phyloP scores from a whole-genome alignment of 2,113 vertebrate genomes.

The Engraulis encrasicolus region DNA sequence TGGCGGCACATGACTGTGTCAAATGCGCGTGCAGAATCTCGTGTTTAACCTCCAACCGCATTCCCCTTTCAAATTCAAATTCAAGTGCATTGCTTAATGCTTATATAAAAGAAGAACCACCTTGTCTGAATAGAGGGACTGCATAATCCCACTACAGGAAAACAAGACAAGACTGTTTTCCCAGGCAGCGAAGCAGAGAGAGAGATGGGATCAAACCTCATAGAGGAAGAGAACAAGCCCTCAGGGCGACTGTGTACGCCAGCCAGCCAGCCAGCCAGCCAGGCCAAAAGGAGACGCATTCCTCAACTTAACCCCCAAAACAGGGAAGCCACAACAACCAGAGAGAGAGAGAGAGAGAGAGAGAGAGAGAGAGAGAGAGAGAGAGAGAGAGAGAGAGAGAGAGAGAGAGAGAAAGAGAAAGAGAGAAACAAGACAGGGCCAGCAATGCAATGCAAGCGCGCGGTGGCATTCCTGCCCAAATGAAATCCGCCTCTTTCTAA shows the following conservation, averaged over 20 bases:
- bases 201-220: slow-evolving; percentile 2
- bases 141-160: too few relatives aligned
- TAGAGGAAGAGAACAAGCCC: background rate
- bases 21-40: background rate
- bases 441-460: too few relatives aligned
- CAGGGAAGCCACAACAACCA: slow-evolving; percentile 20
- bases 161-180: background rate
- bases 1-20: too few relatives aligned
- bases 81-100: too few relatives aligned
- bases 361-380: background rate
- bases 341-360: background rate
- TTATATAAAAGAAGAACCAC: background rate
- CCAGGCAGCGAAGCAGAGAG: background rate
- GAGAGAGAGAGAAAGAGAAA: background rate
- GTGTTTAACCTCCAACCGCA: background rate
- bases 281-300: background rate
- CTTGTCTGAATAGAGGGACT: too few relatives aligned
- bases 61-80: background rate
- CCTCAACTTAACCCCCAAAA: background rate
- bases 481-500: slow-evolving; percentile 22
- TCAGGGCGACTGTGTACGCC: too few relatives aligned
- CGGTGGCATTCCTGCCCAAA: slow-evolving; percentile 39
- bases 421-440: background rate
- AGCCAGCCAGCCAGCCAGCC: background rate
- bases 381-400: background rate